Base-by-base conservation (phyloP, 2,113 vertebrate species). In the Corydoras sp. region DNA sequence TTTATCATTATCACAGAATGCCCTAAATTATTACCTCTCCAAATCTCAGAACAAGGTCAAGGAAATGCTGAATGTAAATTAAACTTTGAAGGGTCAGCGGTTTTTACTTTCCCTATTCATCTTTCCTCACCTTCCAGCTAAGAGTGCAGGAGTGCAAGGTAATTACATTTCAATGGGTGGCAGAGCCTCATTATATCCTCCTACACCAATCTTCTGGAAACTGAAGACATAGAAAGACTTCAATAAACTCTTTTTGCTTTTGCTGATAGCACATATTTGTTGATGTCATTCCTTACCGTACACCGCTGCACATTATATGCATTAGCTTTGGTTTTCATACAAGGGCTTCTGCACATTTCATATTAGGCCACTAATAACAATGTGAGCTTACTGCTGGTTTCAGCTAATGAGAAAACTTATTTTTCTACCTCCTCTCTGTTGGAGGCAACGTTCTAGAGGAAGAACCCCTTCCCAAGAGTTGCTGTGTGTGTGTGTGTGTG, bases 21-120 rank as follows among this genome's bases (percentile, higher is more conserved):
- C 87, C 91, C 91, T 91, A 92, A 95, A 94, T 95, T 93, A 95
- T 95, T 92, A 96, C 93, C 91, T 94, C 90, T 92, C 86, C 84
- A 86, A 89, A 92, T 93, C 87, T 91, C 89, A 87, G 90, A 90
- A 91, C 93, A 94, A 97, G 93, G 93, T 92, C 92, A 90, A 92
- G 89, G 83, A 87, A 92, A 95, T 94, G 91, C 92, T 94, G 90
- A 93, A 94, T 89, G 90, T 92, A 94, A 95, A 95, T 94, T 94
- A 92, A 94, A 94, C 88, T 91, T 91, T 91, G 90, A 92, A 92
- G 91, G 93, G 93, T 96, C 95, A 95, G 89, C 75, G 82, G 84
- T 88, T 90, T 95, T 93, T 95, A 92, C 94, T 94, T 92, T 93
- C 90, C 91, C 89, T 92, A 88, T 94, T 94, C 91, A 92, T 93